These are phyloP conservation scores for Steatocranus sp. DNA, from an alignment of 2,797 vertebrate genomes.

Conservation along the genomic window DNA sequence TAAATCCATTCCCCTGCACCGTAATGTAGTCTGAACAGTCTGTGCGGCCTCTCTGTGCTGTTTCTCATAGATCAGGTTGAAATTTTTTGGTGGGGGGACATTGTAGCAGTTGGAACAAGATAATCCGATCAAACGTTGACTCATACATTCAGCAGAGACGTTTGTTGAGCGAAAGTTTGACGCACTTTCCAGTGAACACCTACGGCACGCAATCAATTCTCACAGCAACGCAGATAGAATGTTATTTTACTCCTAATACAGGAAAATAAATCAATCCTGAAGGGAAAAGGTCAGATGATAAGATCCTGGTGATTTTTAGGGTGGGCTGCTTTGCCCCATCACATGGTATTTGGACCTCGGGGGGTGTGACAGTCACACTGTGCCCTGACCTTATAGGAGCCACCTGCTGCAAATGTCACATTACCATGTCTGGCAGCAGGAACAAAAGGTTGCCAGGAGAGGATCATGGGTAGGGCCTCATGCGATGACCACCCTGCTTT, in stretches of 20 bases:
- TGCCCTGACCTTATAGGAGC: constrained; percentile 64
- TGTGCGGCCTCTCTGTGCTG: neutral
- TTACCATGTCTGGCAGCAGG: constrained; percentile 61
- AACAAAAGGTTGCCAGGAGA: constrained; percentile 43
- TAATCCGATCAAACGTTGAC: constrained; percentile 43
- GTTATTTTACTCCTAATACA: neutral
- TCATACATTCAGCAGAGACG: constrained; percentile 1
- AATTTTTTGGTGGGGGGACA: constrained; percentile 6
- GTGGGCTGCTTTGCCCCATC: constrained; percentile 4
- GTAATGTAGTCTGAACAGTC: neutral
- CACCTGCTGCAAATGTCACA: constrained; percentile 71
- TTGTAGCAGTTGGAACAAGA: constrained; percentile 33
- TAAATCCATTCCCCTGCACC: neutral
- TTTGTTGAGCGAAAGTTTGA: neutral
- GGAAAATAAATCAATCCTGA: constrained; percentile 12
- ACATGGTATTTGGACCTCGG: constrained; percentile 50
- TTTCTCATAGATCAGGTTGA: constrained; percentile 20
- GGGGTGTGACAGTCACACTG: constrained; percentile 60
- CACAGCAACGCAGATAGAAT: neutral
- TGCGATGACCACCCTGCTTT: neutral
- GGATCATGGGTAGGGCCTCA: constrained; percentile 35
- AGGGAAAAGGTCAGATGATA: constrained; percentile 28
- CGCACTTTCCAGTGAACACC: neutral
- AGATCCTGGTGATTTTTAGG: constrained; percentile 10
- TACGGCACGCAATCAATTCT: neutral